A percentile compares a stretch with the other conserved stretches of the same genome.
Conservation (phyloP, 2,797 vertebrate genomes). For the Crypturellus tataupa region DNA sequence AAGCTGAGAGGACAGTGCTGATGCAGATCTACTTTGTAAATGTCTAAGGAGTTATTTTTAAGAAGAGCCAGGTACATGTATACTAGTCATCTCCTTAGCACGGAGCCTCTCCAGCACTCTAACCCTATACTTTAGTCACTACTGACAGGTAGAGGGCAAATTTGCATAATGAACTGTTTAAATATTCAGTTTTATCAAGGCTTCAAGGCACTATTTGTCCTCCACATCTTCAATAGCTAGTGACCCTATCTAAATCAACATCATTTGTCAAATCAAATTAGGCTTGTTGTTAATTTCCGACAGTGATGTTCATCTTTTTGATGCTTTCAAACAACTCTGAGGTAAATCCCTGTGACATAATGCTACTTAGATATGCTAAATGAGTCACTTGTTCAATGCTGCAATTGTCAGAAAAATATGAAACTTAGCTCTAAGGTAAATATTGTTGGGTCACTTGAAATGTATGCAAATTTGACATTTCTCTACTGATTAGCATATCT, state of each 20-base stretch:
- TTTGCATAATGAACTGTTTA: constrained; percentile 90
- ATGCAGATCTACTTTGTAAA: not conserved
- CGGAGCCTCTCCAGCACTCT: constrained; percentile 40
- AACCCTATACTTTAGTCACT: constrained; percentile 68
- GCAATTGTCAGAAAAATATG: constrained; percentile 90
- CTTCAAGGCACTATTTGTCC: constrained; percentile 85
- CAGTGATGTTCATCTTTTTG: constrained; percentile 86
- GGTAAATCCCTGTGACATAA: constrained; percentile 85
- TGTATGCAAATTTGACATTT: constrained; percentile 99
- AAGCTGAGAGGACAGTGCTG: not conserved
- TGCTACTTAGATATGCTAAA: constrained; percentile 87
- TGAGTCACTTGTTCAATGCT: constrained; percentile 88
- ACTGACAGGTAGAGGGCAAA: constrained; percentile 86
- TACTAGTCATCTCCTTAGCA: constrained; percentile 42
- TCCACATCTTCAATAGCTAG: constrained; percentile 79
- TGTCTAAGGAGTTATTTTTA: constrained; percentile 15
- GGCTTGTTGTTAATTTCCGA: constrained; percentile 84
- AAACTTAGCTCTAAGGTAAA: constrained; percentile 89
- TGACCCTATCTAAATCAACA: constrained; percentile 87
- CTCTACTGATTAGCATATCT: constrained; percentile 91
- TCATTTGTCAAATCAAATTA: constrained; percentile 92
- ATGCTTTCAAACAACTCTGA: constrained; percentile 82
- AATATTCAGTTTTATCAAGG: constrained; percentile 84
- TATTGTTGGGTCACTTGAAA: constrained; percentile 89
- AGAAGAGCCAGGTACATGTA: constrained; percentile 44